Evolutionary conservation across 2,888 invertebrate genomes (phyloP).

Genomic region (Ariolimax columbianus): DNA sequence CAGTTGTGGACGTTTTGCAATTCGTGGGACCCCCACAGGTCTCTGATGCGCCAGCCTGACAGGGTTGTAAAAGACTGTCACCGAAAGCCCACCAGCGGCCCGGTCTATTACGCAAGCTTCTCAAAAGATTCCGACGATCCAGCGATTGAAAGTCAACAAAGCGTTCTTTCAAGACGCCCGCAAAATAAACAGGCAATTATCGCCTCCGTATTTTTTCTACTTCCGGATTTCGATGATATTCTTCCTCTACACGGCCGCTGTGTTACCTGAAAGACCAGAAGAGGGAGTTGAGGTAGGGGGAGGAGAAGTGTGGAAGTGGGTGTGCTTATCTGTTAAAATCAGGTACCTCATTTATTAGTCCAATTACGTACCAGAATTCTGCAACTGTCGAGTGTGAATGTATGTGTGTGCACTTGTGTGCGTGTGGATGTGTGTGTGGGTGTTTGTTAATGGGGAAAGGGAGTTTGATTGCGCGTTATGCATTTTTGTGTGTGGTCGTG

Average conservation of each 20-base stretch:
- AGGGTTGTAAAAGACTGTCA: neutral
- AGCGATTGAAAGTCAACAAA: conserved; percentile 40
- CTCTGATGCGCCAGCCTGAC: neutral
- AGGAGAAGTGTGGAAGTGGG: too few relatives aligned
- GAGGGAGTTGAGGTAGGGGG: too few relatives aligned
- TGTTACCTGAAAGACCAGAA: neutral
- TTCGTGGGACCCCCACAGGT: neutral
- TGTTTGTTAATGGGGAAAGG: too few relatives aligned
- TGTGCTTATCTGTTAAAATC: neutral
- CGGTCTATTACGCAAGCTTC: conserved; percentile 32
- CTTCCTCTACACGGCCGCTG: conserved; percentile 5
- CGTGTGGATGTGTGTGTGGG: too few relatives aligned
- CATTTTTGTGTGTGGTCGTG: too few relatives aligned
- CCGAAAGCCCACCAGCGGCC: conserved; percentile 6
- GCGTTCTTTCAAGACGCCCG: conserved; percentile 14
- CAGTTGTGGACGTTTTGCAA: conserved; percentile 7
- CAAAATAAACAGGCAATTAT: conserved; percentile 44
- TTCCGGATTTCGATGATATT: neutral
- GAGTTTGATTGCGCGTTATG: too few relatives aligned
- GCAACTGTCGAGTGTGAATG: too few relatives aligned
- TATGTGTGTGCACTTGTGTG: too few relatives aligned
- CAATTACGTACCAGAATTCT: neutral
- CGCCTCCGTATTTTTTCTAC: neutral
- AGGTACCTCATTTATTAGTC: neutral
- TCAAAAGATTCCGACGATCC: conserved; percentile 9